These are phyloP conservation scores for Zaprionus taronus DNA, from an alignment of 1,140 invertebrate genomes.

Conservation along the genomic window DNA sequence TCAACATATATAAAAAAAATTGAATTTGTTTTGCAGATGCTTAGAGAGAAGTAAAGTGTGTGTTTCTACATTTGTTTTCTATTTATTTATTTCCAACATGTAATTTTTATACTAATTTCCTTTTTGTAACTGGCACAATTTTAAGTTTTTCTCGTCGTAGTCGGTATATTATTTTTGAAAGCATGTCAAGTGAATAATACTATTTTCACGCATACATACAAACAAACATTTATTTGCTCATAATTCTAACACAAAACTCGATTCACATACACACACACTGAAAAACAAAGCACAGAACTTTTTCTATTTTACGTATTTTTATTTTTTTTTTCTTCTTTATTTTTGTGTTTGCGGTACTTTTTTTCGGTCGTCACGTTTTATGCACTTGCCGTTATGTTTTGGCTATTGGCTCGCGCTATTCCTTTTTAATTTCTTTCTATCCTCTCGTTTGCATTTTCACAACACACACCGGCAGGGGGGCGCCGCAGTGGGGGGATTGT, in stretches of 20 bases:
- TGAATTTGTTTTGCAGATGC: neutral
- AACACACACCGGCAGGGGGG: constrained; percentile 44
- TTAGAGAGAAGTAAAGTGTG: neutral
- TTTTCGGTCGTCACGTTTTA: constrained; percentile 50
- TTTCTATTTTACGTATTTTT: constrained; percentile 18
- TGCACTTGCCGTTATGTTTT: constrained; percentile 60
- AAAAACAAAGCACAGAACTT: constrained; percentile 43
- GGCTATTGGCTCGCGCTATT: constrained; percentile 31
- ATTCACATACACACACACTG: constrained; percentile 15
- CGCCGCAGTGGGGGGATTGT: neutral
- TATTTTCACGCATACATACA: constrained; percentile 12
- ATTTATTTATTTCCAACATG: constrained; percentile 22
- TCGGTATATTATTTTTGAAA: constrained; percentile 22
- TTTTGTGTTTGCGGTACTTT: constrained; percentile 17
- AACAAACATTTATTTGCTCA: constrained; percentile 50
- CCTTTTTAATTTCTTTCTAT: constrained; percentile 36
- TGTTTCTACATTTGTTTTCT: constrained; percentile 12
- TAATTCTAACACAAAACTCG: constrained; percentile 61
- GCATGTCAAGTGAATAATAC: constrained; percentile 13
- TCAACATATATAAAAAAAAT: constrained; percentile 36
- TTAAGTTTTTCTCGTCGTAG: constrained; percentile 29
- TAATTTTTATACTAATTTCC: constrained; percentile 31
- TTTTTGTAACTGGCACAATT: constrained; percentile 28
- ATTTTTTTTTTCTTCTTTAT: constrained; percentile 17
- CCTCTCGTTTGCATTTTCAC: constrained; percentile 53